These are phyloP conservation scores for Microctenopoma stevenorrisi DNA, from an alignment of 2,797 vertebrate genomes.

Conservation along the genomic window DNA sequence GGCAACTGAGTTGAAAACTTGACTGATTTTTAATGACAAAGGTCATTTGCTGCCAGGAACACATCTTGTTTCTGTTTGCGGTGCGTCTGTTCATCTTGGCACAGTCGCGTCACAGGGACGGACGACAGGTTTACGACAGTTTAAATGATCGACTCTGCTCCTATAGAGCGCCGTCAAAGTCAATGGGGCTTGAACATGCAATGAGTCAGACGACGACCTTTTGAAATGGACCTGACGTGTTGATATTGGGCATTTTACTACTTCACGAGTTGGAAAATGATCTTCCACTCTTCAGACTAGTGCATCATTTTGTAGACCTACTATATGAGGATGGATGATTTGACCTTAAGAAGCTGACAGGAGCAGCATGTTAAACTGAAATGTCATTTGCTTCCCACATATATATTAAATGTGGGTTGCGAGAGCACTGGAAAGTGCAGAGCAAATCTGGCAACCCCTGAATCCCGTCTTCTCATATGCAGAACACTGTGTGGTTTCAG, in stretches of 20 bases:
- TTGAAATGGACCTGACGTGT: conserved; percentile 31
- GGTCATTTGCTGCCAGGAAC: conserved; percentile 44
- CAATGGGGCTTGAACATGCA: conserved; percentile 46
- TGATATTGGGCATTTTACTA: conserved; percentile 19
- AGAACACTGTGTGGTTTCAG: conserved; percentile 68
- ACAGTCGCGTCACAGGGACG: conserved; percentile 28
- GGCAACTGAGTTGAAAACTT: conserved; percentile 33
- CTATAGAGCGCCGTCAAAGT: conserved; percentile 42
- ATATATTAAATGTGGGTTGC: conserved; percentile 67
- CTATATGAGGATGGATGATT: conserved; percentile 29
- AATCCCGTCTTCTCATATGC: conserved; percentile 55
- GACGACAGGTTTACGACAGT: conserved; percentile 56
- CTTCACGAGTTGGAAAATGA: conserved; percentile 35
- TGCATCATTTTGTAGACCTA: conserved; percentile 6
- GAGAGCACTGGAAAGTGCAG: conserved; percentile 62
- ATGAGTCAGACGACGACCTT: conserved; percentile 55
- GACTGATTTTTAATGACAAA: conserved; percentile 22
- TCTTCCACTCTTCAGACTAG: neutral
- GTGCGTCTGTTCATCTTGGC: conserved; percentile 37
- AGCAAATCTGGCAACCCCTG: conserved; percentile 60
- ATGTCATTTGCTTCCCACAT: conserved; percentile 70
- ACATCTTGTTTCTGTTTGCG: conserved; percentile 56
- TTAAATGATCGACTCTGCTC: conserved; percentile 42
- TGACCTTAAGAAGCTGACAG: conserved; percentile 35
- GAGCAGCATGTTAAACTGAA: conserved; percentile 53